Conservation (phyloP, 1,140 invertebrate species). For the Ylistrum balloti region DNA sequence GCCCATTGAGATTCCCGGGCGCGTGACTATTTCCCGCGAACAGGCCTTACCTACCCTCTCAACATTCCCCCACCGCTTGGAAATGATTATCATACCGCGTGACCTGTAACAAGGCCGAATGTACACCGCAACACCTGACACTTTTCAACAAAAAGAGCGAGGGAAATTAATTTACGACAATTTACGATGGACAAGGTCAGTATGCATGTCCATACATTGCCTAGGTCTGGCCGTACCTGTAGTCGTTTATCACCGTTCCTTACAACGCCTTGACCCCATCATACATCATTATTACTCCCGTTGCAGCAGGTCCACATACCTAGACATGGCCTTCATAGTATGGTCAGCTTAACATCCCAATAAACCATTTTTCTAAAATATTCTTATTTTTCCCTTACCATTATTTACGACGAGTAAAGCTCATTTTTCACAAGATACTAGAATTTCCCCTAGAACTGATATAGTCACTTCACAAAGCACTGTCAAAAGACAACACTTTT, state of each 20-base stretch:
- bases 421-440: too few relatives aligned
- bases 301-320: not conserved
- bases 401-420: too few relatives aligned
- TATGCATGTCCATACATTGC: not conserved
- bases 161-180: conserved; percentile 29
- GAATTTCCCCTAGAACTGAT: too few relatives aligned
- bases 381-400: too few relatives aligned
- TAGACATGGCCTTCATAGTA: not conserved
- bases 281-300: conserved; percentile 29
- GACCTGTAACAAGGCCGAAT: not conserved
- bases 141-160: not conserved
- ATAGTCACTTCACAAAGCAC: too few relatives aligned
- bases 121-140: conserved; percentile 11
- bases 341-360: not conserved
- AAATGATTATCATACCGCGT: not conserved
- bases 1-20: not conserved
- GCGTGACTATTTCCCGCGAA: not conserved
- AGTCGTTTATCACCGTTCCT: not conserved
- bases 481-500: too few relatives aligned
- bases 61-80: not conserved
- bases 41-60: not conserved
- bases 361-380: not conserved
- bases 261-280: conserved; percentile 20
- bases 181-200: conserved; percentile 32
- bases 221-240: conserved; percentile 6